Conservation (phyloP, 2,888 invertebrate species). For the Nymphalis polychloros region DNA sequence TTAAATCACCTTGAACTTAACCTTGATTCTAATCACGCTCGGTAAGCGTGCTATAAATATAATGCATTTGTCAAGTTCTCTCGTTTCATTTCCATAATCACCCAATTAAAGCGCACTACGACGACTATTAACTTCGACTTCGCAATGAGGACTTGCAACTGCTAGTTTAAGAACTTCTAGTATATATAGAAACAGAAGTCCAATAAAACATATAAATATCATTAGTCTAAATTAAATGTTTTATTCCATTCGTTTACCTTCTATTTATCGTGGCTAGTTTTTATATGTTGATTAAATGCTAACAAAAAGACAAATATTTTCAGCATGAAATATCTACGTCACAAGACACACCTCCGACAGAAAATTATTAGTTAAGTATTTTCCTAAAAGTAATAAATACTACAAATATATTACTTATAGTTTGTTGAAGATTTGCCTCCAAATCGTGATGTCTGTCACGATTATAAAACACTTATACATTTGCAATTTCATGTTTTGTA, state of each 20-base stretch:
- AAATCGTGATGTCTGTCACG: background rate
- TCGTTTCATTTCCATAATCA: conserved; percentile 12
- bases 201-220: too few species aligned
- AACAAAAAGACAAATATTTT: too few species aligned
- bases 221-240: too few species aligned
- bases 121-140: background rate
- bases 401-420: background rate
- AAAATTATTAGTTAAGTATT: background rate
- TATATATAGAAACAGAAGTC: too few species aligned
- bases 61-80: conserved; percentile 4
- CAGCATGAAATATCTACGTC: background rate
- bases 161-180: too few species aligned
- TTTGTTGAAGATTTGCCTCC: background rate
- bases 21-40: conserved; percentile 23
- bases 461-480: background rate
- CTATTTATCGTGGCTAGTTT: too few species aligned
- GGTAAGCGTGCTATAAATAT: conserved; percentile 5
- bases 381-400: background rate
- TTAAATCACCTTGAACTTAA: conserved; percentile 22
- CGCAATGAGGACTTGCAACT: background rate
- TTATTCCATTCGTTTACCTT: too few species aligned
- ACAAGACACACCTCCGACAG: background rate
- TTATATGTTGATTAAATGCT: too few species aligned
- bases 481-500: too few species aligned
- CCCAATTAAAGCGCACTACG: conserved; percentile 12